These are phyloP conservation scores for Rhegmatorhina hoffmannsi DNA, from an alignment of 2,113 vertebrate species.

Conservation along the genomic window DNA sequence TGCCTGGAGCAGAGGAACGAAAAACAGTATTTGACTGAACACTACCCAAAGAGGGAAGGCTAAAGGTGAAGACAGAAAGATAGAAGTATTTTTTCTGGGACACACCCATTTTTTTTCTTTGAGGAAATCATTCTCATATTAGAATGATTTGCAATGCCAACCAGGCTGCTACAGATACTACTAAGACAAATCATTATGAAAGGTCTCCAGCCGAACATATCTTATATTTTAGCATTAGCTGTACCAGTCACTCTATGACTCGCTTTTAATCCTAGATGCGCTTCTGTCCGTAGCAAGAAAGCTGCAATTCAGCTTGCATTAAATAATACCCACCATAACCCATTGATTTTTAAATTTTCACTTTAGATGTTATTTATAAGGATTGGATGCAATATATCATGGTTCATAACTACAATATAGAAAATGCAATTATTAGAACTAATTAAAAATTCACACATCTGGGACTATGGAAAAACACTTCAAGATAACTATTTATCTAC, in stretches of 20 bases:
- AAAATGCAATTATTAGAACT: slow-evolving; percentile 12
- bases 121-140: background rate
- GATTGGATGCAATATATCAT: background rate
- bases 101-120: background rate
- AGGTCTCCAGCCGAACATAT: background rate
- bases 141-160: background rate
- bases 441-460: slow-evolving; percentile 34
- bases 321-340: background rate
- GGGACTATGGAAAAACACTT: background rate
- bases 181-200: background rate
- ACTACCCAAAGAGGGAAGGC: background rate
- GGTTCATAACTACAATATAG: slow-evolving; percentile 7
- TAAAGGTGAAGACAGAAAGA: background rate
- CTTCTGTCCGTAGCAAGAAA: background rate
- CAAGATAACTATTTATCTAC: background rate
- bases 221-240: background rate
- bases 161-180: background rate
- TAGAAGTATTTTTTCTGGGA: background rate
- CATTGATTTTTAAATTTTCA: background rate
- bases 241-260: background rate
- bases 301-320: background rate
- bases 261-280: background rate
- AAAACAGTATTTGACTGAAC: background rate
- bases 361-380: background rate
- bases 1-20: background rate